A percentile compares a stretch with the other conserved stretches of the same genome.
Evolutionary conservation across 2,113 vertebrate genomes (phyloP).

Genomic region (Lagopus muta): DNA sequence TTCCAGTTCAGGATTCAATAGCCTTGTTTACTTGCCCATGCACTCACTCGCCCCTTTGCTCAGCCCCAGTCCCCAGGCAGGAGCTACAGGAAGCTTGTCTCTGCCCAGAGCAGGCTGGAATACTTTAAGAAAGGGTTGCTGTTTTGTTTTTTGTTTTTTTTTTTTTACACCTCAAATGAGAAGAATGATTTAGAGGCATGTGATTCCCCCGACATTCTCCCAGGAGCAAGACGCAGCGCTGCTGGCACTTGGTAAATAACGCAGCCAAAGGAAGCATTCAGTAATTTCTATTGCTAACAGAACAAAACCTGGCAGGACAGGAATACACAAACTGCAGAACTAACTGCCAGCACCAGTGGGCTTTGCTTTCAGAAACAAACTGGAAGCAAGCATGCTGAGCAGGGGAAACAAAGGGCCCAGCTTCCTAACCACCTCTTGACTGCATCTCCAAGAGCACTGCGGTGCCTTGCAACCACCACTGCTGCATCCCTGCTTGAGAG

Average conservation of each 20-base stretch:
- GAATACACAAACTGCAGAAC: constrained; percentile 15
- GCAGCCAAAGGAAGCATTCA: constrained; percentile 56
- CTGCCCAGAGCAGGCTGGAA: neutral
- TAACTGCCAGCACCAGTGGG: constrained; percentile 17
- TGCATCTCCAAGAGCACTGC: neutral
- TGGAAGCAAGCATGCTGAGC: neutral
- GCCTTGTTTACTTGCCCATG: neutral
- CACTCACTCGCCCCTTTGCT: neutral
- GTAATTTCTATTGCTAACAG: constrained; percentile 14
- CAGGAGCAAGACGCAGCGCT: neutral
- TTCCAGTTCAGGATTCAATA: constrained; percentile 50
- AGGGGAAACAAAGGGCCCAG: neutral
- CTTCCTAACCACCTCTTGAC: constrained; percentile 37
- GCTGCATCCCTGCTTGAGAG: fast-evolving
- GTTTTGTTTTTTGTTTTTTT: too few species aligned
- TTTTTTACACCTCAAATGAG: constrained; percentile 26
- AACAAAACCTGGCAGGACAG: constrained; percentile 53
- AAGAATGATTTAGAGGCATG: constrained; percentile 45
- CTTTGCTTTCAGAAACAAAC: constrained; percentile 25
- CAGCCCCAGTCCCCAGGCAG: constrained; percentile 12
- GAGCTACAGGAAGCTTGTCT: neutral
- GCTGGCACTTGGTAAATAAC: constrained; percentile 56
- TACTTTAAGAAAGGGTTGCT: constrained; percentile 20
- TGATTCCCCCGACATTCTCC: neutral
- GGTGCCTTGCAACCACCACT: neutral